Evolutionary conservation across 2,797 vertebrate species (phyloP), one percentile per base, ranked within the genome.

Genomic region (Melanotaenia boesemani): DNA sequence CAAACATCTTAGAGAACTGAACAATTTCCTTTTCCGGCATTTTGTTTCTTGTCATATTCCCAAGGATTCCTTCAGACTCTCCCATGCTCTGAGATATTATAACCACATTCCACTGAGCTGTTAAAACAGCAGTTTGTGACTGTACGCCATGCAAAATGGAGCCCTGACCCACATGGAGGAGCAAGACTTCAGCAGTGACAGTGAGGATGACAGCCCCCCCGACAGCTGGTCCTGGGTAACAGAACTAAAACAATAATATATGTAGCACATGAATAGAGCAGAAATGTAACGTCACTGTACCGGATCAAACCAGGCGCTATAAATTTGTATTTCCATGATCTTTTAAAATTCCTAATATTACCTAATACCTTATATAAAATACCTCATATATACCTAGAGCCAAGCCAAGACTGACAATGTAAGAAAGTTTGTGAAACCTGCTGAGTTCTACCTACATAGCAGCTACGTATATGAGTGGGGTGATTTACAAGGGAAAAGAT

Each of bases 191-290:
- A 73, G 72, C 62, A 70, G 57, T 50, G 59, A 60, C 66, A 64
- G 34, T 63, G 82, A 81, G 22, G 88, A 84, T 37, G 83, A 77
- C 66, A 84, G 71, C 84, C 79, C 63, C 68, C 72, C 13, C 63
- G 83, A 85, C 60, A 89, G 87, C 72, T 95, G 94, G 94, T 91
- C 92, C 66, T 93, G 86, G 94, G 94, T 95, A 95, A 95, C 24
- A 41, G 61, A 46, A 76, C 66, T 69, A 57, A 68, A 75, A 71
- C 16, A 0, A 57, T 41, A 9, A 60, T 44, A 13, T 6, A 15
- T 55, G 1, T 54, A 18, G 6, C 46, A 48, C 46, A n/a, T 9
- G n/a, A 56, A 56, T 28, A 28, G 44, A 15, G 48, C 20, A 55
- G 46, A 44, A 26, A 46, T 11, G 15, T 22, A 55, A 28, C 20